Evolutionary conservation across 2,797 vertebrate species (phyloP), one percentile per base, ranked within the genome.

Genomic region (Gila robusta): DNA sequence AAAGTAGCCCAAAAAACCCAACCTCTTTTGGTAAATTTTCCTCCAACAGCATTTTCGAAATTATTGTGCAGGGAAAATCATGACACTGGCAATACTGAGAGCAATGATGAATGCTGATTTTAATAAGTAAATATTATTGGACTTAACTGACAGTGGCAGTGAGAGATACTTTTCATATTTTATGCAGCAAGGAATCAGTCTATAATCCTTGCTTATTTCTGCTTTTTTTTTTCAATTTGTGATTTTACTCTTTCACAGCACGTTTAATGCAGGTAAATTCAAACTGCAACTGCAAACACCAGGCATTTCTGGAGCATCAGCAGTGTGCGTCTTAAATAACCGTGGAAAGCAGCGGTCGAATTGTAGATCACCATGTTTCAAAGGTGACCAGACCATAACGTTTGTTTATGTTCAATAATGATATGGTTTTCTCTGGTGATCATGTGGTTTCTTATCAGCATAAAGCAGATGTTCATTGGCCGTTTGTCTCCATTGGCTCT

Each of bases 401-500:
- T 54, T 79, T 74, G 74, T 85, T 85, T 80, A 32, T 79, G 83
- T 47, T 76, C 80, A 78, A 70, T 86, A 89, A 87, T 86, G 70
- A 87, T 76, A 87, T 56, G 70, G 56, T 59, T 56, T 70, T 32
- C 83, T 82, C 47, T 54, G 70, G 79, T 49, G 62, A 73, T 66
- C 73, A 52, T 79, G 62, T 76, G 32, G 39, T 56, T 73, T 82
- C 72, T 87, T 89, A 89, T 89, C 83, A 79, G 67, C 12, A 54
- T 83, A 77, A 74, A 83, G 74, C 86, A 89, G 86, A 37, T 74
- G 80, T 82, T 78, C 78, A 79, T 87, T 82, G 73, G 72, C 37
- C 21, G 49, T 70, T 83, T 71, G 73, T 70, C 52, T 87, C 73
- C 28, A 62, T 82, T 64, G 47, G 26, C 49, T 86, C 35, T 81